A percentile compares a stretch with the other conserved stretches of the same genome.
Conservation (phyloP, 2,113 vertebrate genomes). For the Saccopteryx bilineata region DNA sequence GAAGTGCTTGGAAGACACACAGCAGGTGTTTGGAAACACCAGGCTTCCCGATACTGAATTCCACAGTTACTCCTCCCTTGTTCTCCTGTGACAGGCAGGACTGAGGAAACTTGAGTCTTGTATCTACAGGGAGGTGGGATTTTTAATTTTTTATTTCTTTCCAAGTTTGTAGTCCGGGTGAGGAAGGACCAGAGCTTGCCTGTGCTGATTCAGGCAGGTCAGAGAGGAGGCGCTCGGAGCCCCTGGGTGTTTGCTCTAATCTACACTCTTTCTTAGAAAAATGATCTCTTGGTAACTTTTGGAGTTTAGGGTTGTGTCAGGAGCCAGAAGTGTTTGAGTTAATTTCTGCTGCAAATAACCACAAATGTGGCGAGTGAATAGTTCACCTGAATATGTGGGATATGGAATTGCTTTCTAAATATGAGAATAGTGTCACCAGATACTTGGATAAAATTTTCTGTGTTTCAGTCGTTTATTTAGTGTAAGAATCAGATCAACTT, state of each 20-base stretch:
- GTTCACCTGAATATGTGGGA: not conserved
- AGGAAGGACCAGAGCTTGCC: not conserved
- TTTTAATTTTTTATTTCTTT: not conserved
- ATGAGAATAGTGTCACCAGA: not conserved
- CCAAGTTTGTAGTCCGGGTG: not conserved
- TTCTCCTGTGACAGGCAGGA: not conserved
- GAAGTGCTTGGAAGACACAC: not conserved
- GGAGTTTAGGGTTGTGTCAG: accelerated
- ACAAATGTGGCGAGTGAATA: not conserved
- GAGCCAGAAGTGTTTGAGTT: not conserved
- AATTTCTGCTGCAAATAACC: not conserved
- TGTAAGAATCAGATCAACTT: not conserved
- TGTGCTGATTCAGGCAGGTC: not conserved
- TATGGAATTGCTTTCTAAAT: not conserved
- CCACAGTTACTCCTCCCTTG: no score
- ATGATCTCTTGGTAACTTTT: not conserved
- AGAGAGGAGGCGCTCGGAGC: not conserved
- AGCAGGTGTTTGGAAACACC: not conserved
- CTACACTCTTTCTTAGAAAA: not conserved
- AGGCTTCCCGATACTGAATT: not conserved
- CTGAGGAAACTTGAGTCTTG: not conserved
- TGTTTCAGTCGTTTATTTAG: not conserved
- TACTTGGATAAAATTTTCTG: not conserved
- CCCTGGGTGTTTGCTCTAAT: not conserved
- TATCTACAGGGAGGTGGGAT: not conserved